Evolutionary conservation across 2,113 vertebrate genomes (phyloP).

Genomic region (Atrichornis clamosus): DNA sequence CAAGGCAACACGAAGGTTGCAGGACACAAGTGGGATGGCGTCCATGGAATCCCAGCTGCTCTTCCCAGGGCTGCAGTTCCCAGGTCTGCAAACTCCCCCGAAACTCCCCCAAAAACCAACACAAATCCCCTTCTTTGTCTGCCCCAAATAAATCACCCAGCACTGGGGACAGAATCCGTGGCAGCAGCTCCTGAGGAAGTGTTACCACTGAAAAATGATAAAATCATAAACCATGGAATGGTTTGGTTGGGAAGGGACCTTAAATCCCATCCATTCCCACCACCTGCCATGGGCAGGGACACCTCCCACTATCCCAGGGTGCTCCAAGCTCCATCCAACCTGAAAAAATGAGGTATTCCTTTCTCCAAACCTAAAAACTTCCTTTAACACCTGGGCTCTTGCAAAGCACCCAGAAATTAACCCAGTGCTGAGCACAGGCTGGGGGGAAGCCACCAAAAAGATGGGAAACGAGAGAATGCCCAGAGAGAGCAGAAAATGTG

Average conservation of each 20-base stretch:
- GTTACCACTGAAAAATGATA: not conserved
- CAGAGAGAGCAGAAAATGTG: fast-evolving
- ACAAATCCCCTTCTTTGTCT: not conserved
- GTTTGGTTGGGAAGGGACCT: not conserved
- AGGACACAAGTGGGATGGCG: not conserved
- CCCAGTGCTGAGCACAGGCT: fast-evolving
- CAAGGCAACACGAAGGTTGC: not conserved
- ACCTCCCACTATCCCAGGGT: not conserved
- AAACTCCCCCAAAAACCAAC: not conserved
- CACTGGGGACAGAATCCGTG: not conserved
- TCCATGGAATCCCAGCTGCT: fast-evolving
- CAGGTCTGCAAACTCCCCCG: not conserved
- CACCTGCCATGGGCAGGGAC: not conserved
- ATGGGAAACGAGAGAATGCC: not conserved
- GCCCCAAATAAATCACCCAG: not conserved
- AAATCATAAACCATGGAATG: not conserved
- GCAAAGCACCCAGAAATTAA: not conserved
- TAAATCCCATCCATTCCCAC: not conserved
- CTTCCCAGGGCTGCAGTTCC: not conserved
- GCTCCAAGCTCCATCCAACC: not conserved
- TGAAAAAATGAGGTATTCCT: not conserved
- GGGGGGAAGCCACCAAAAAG: not conserved
- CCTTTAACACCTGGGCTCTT: not conserved
- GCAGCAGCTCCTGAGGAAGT: not conserved
- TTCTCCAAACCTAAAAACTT: not conserved